Conservation (phyloP, 2,113 vertebrate genomes). For the Cygnus atratus region DNA sequence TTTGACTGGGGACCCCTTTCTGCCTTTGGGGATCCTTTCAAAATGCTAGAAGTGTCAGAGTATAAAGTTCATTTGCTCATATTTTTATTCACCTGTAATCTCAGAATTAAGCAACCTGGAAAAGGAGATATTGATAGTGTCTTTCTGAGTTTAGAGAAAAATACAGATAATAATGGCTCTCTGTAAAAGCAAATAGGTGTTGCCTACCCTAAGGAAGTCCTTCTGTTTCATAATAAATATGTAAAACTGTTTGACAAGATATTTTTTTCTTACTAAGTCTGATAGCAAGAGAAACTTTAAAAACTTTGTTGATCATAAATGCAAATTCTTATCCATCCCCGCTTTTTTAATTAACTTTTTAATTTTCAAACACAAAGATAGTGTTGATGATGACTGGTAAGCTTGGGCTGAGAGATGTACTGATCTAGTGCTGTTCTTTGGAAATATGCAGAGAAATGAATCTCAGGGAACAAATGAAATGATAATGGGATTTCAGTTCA, state of each 20-base stretch:
- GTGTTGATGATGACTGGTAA: slow-evolving; percentile 71
- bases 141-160: slow-evolving; percentile 12
- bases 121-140: neutral
- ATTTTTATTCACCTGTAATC: slow-evolving; percentile 26
- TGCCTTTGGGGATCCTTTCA: neutral
- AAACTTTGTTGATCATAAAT: slow-evolving; percentile 75
- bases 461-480: slow-evolving; percentile 73
- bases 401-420: slow-evolving; percentile 66
- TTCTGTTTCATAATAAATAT: slow-evolving; percentile 1
- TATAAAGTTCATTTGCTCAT: neutral
- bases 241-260: neutral
- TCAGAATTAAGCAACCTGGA: neutral
- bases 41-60: neutral
- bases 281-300: slow-evolving; percentile 45
- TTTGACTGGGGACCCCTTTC: neutral
- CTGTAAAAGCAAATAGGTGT: neutral
- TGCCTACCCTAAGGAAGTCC: neutral
- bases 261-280: neutral
- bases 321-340: slow-evolving; percentile 67
- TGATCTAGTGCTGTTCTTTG: slow-evolving; percentile 68
- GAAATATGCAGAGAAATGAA: slow-evolving; percentile 71
- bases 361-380: slow-evolving; percentile 75
- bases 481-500: slow-evolving; percentile 70
- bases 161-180: neutral
- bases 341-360: slow-evolving; percentile 75